These are phyloP conservation scores for Adineta ricciae DNA, from an alignment of 2,888 invertebrate genomes.

Conservation along the genomic window DNA sequence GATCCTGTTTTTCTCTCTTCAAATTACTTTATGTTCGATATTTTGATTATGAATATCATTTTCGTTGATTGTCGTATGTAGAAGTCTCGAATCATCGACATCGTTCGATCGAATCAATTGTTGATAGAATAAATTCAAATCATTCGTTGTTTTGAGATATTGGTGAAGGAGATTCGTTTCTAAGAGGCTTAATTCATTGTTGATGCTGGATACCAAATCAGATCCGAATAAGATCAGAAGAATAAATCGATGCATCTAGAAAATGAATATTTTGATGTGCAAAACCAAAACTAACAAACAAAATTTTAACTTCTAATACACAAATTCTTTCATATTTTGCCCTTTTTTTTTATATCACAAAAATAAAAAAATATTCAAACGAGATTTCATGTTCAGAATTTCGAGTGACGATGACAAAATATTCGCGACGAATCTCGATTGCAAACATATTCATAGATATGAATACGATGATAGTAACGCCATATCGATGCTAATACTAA, in stretches of 20 bases:
- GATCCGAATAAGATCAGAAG: background rate
- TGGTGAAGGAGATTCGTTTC: background rate
- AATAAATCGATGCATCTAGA: background rate
- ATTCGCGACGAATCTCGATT: background rate
- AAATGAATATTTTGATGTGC: background rate
- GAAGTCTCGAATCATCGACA: background rate
- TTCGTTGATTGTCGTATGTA: background rate
- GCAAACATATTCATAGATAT: background rate
- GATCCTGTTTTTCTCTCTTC: no score
- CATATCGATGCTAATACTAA: background rate
- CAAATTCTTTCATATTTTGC: no score
- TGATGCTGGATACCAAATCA: background rate
- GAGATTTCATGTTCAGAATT: background rate
- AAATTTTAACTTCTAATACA: background rate
- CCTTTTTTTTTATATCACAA: background rate
- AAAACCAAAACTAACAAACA: background rate
- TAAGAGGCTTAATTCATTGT: background rate
- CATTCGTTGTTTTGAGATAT: background rate
- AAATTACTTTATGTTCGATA: background rate
- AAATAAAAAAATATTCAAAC: background rate
- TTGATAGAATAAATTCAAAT: background rate
- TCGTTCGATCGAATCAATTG: background rate
- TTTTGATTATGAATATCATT: background rate
- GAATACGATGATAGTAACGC: background rate
- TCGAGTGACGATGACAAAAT: background rate